Conservation (phyloP, 2,888 invertebrate species). For the Lissonota sp. region DNA sequence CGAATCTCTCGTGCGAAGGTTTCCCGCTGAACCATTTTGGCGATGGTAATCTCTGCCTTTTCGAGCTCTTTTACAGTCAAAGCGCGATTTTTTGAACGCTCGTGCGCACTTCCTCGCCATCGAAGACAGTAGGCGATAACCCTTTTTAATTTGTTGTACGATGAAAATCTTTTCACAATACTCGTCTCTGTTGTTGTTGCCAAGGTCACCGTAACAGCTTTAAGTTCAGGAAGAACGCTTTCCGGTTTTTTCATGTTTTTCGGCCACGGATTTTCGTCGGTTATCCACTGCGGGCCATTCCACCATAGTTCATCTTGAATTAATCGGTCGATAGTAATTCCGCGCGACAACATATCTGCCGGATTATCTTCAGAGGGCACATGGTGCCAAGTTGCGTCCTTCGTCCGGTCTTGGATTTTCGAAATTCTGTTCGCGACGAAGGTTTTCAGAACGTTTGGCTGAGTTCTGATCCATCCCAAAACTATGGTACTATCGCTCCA, state of each 20-base stretch:
- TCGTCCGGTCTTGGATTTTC: constrained; percentile 46
- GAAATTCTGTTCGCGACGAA: constrained; percentile 60
- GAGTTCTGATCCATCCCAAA: constrained; percentile 51
- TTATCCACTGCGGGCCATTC: constrained; percentile 61
- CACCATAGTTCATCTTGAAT: constrained; percentile 48
- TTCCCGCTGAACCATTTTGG: constrained; percentile 50
- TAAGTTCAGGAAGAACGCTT: constrained; percentile 29
- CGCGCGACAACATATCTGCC: constrained; percentile 62
- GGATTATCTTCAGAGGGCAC: constrained; percentile 63
- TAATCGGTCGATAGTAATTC: constrained; percentile 24
- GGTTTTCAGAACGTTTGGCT: constrained; percentile 47
- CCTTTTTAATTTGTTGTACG: constrained; percentile 34
- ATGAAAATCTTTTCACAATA: constrained; percentile 33
- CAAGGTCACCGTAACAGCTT: constrained; percentile 9
- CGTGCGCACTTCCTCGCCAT: constrained; percentile 13
- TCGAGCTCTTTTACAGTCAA: constrained; percentile 48
- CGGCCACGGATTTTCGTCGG: constrained; percentile 25
- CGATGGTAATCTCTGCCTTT: constrained; percentile 43
- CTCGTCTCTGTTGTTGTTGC: background rate
- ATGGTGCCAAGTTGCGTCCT: constrained; percentile 46
- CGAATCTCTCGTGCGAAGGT: constrained; percentile 29
- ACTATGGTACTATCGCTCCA: constrained; percentile 63
- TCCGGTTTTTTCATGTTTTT: background rate
- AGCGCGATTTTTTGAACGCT: constrained; percentile 7
- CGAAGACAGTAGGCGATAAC: constrained; percentile 48